phyloP scores from a whole-genome alignment of 2,113 vertebrate genomes.

The Onychostoma macrolepis region DNA sequence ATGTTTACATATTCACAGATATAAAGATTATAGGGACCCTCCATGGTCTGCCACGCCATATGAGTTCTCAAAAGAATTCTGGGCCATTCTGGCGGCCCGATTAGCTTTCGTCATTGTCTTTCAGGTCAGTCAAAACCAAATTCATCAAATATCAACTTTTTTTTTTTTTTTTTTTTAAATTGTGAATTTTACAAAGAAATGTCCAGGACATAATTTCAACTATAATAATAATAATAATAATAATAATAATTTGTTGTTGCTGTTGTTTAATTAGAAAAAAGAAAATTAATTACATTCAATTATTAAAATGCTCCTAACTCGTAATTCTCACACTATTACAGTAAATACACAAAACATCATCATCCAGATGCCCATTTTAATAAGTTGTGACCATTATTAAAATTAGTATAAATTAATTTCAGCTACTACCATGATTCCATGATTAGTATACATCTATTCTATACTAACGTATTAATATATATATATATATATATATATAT shows the following conservation, averaged over 20 bases:
- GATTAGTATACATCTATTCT: no score
- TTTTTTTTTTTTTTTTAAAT: background rate
- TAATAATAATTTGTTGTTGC: no score
- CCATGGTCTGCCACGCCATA: slow-evolving; percentile 89
- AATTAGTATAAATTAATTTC: background rate
- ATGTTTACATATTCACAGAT: slow-evolving; percentile 73
- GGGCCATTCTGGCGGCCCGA: slow-evolving; percentile 91
- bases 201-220: background rate
- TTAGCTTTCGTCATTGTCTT: slow-evolving; percentile 94
- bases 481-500: no score
- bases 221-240: background rate
- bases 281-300: no score
- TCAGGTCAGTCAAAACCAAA: slow-evolving; percentile 80
- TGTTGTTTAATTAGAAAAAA: background rate
- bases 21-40: slow-evolving; percentile 94
- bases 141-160: background rate
- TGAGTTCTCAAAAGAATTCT: slow-evolving; percentile 94
- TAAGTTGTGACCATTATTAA: background rate
- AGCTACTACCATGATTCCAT: background rate
- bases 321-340: background rate
- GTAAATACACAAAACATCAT: background rate
- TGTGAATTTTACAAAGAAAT: background rate
- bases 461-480: no score
- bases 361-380: background rate
- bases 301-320: no score